Base-by-base conservation (phyloP, 2,113 vertebrate genomes). In the Pampusana beccarii region DNA sequence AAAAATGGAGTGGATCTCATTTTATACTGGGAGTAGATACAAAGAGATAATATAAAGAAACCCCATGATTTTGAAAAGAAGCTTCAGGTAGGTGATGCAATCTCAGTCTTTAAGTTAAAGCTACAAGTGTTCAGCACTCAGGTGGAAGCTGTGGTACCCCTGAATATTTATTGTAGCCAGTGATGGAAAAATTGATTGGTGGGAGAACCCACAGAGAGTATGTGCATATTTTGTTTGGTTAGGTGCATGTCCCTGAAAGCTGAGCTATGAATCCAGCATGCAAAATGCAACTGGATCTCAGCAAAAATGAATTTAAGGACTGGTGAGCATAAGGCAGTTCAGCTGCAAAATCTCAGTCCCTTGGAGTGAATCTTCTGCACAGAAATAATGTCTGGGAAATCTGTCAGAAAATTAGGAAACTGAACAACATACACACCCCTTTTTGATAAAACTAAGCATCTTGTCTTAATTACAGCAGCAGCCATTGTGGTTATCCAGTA, bases 91-190 rank as follows among this genome's bases (percentile, higher is more conserved):
- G 67, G 24, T 91, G 48, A 19, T 46, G 4, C 6, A 44, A 13
- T 79, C 11, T 57, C 16, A 16, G 28, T 40, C 28, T 85, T 73
- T 23, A 28, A 4, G 10, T 48, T 64, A 16, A 40, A 5, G 0
- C 3, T 53, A 2, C 4, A 23, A 15, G 24, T 25, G 7, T 50
- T 84, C 7, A 18, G 0, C 0, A 0, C 9, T 74, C 3, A 2
- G 12, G 36, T 31, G 40, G 26, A 53, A 44, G 42, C 26, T 61
- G 54, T 7, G 2, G 2, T 24, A 5, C 15, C 18, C 7, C 13
- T 73, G 34, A n/a, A 3, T 64, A 4, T 50, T 44, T 50, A 7
- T 33, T 74, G 33, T 28, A 33, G 31, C 2, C 23, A 24, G 40
- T 1, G 28, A n/a, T 48, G 51, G 23, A 18, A 9, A 38, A 66